A percentile compares a stretch with the other conserved stretches of the same genome.
Conservation (phyloP, 2,888 invertebrate species). For the Dicyrtomina minuta region DNA sequence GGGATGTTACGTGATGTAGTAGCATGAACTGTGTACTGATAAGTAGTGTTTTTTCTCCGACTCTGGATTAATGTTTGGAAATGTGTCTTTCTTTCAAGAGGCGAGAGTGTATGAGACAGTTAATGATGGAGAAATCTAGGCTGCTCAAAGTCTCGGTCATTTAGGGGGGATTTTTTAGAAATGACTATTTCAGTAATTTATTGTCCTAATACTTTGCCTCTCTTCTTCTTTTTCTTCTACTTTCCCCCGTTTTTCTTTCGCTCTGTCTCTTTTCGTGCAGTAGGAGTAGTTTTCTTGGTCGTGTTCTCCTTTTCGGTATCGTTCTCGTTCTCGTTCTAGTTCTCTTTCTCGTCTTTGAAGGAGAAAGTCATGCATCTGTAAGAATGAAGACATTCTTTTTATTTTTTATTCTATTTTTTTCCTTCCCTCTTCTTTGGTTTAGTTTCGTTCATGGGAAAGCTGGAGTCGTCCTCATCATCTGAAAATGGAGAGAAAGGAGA, state of each 20-base stretch:
- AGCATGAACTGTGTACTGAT: too few relatives aligned
- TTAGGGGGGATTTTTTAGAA: conserved; percentile 5
- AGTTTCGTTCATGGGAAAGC: too few relatives aligned
- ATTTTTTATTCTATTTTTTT: too few relatives aligned
- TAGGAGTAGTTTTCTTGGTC: background rate
- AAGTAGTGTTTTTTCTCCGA: background rate
- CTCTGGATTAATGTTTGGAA: conserved; percentile 25
- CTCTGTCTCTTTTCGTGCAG: background rate
- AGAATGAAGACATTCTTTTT: too few relatives aligned
- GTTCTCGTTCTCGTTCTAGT: background rate
- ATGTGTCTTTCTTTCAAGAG: conserved; percentile 30
- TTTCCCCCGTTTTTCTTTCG: background rate
- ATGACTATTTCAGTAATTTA: conserved; percentile 30
- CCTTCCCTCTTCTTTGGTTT: too few relatives aligned
- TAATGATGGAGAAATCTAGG: conserved; percentile 24
- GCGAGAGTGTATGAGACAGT: conserved; percentile 30
- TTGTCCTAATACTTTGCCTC: conserved; percentile 14
- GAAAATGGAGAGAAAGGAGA: too few relatives aligned
- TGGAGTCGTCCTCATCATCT: too few relatives aligned
- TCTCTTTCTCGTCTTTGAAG: background rate
- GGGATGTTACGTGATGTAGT: too few relatives aligned
- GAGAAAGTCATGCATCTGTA: too few relatives aligned
- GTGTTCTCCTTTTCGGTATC: background rate
- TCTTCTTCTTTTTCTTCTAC: background rate
- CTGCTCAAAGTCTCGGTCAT: conserved; percentile 22